Evolutionary conservation across 2,113 vertebrate genomes (phyloP), one percentile per base, ranked within the genome.

Genomic region (Carassius gibelio): DNA sequence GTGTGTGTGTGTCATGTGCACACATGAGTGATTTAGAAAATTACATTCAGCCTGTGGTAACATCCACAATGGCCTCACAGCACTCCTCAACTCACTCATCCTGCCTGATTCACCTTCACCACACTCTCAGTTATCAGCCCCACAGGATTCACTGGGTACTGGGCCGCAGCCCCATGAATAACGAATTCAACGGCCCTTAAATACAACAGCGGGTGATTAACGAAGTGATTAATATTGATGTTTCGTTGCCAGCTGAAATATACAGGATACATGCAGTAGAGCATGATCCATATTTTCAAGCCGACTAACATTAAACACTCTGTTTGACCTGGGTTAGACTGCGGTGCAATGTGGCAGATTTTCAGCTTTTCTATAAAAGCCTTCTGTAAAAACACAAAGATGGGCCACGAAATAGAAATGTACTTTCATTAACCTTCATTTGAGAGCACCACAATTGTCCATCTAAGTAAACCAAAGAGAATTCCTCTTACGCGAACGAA

Each of bases 1-100:
- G 26, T 26, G 1, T 26, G 26, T 26, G 26, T 26, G 26, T 26
- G 26, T 26, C 11, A 21, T 80, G 2, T 78, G 72, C 57, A 82
- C 75, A 87, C 85, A 83, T 85, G 85, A 80, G 52, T 83, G 61
- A 69, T 48, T 72, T 50, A 8, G 85, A 72, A 88, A 84, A 87
- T 87, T 17, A 85, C 74, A 80, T 85, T 72, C 36, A 83, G 79
- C 55, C 66, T 61, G 45, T 85, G 19, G 75, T 80, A 85, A 76
- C 83, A 87, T 64, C 30, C 50, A 59, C 45, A 30, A 21, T 68
- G 71, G 30, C 69, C 42, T 75, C 50, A n/a, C 23, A 19, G 15
- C 64, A 36, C 75, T 79, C 26, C 11, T 34, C 80, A 36, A 52
- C 80, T 81, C 81, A 82, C 50, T 82, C 79, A 50, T 87, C 62